Evolutionary conservation across 1,140 invertebrate genomes (phyloP).

Genomic region (Drosophila bocqueti): DNA sequence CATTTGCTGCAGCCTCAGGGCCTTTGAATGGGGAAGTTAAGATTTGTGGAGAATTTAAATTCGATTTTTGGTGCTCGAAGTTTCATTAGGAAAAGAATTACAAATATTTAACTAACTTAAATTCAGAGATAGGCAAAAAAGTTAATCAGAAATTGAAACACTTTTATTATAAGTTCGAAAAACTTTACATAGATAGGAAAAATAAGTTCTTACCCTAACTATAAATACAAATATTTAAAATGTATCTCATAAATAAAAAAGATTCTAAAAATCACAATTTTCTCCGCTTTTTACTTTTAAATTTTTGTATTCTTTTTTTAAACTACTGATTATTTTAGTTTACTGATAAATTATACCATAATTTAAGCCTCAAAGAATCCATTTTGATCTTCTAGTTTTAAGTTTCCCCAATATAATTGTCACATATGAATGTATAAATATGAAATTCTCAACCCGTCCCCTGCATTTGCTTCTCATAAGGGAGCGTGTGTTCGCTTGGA

Average conservation of each 20-base stretch:
- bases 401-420: background rate
- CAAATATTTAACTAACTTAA: background rate
- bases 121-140: no score
- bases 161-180: background rate
- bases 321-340: background rate
- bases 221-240: background rate
- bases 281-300: no score
- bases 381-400: no score
- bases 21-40: background rate
- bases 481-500: background rate
- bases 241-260: background rate
- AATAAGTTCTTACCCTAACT: background rate
- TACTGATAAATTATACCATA: background rate
- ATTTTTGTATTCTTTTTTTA: background rate
- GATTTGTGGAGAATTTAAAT: conserved; percentile 3
- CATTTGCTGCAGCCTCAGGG: conserved; percentile 10
- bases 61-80: background rate
- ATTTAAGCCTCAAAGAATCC: background rate
- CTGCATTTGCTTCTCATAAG: conserved; percentile 12
- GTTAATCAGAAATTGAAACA: background rate
- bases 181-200: background rate
- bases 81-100: background rate
- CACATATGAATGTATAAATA: background rate
- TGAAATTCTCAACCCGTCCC: background rate
- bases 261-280: no score